Evolutionary conservation across 2,888 invertebrate species (phyloP).

Genomic region (Drosophila mercatorum): DNA sequence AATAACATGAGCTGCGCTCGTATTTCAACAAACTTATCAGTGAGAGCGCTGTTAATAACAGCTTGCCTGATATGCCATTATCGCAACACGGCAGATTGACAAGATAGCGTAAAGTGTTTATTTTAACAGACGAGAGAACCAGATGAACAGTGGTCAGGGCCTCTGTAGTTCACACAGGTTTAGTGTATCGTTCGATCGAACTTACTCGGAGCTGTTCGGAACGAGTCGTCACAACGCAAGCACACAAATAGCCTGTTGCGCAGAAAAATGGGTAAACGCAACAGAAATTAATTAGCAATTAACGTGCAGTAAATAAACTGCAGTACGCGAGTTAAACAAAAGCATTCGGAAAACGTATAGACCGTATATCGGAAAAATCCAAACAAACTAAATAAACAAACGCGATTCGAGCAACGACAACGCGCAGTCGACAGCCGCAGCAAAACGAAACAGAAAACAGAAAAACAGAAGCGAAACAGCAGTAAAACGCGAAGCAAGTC

Average conservation of each 20-base stretch:
- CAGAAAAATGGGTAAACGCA: conserved; percentile 50
- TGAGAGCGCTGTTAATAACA: conserved; percentile 15
- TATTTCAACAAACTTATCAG: not conserved
- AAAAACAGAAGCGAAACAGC: conserved; percentile 35
- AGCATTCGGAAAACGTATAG: conserved; percentile 38
- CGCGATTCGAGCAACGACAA: conserved; percentile 49
- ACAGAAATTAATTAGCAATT: conserved; percentile 61
- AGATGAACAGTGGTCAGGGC: conserved; percentile 22
- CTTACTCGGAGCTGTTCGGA: conserved; percentile 28
- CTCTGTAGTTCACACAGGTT: conserved; percentile 23
- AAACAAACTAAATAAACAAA: conserved; percentile 53
- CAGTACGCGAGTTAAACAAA: conserved; percentile 40
- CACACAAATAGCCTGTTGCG: conserved; percentile 54
- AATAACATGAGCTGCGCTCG: not conserved
- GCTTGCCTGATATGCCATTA: not conserved
- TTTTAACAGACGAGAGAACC: conserved; percentile 20
- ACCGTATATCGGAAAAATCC: conserved; percentile 24
- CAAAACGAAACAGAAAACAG: conserved; percentile 17
- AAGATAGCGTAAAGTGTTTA: conserved; percentile 15
- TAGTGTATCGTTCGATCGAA: conserved; percentile 36
- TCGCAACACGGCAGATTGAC: conserved; percentile 10
- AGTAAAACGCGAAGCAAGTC: conserved; percentile 61
- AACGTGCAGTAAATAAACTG: conserved; percentile 60
- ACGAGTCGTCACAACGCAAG: conserved; percentile 18
- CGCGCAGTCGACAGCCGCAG: conserved; percentile 49